phyloP scores from a whole-genome alignment of 2,888 invertebrate genomes.

The Lapara coniferarum region DNA sequence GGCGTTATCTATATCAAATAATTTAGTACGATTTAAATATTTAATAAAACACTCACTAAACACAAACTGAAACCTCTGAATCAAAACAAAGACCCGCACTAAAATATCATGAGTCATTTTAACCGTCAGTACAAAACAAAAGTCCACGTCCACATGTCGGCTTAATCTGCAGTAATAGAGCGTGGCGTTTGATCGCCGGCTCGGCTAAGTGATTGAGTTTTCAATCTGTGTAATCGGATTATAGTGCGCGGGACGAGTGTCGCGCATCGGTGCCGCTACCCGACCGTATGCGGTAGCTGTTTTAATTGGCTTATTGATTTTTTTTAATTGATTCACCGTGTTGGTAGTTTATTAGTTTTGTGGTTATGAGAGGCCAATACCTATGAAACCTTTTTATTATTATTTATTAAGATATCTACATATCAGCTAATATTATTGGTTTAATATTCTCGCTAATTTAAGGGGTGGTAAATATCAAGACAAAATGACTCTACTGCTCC shows the following conservation, averaged over 20 bases:
- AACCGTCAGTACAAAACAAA: slow-evolving; percentile 38
- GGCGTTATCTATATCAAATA: too few species aligned
- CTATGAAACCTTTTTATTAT: too few species aligned
- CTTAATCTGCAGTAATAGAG: slow-evolving; percentile 64
- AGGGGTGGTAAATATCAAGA: too few species aligned
- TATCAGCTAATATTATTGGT: too few species aligned
- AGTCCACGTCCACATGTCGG: slow-evolving; percentile 58
- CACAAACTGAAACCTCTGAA: neutral
- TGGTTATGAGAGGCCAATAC: too few species aligned
- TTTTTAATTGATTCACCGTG: neutral
- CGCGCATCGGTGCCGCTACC: slow-evolving; percentile 55
- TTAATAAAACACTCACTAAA: neutral
- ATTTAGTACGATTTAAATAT: too few species aligned
- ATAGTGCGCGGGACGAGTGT: slow-evolving; percentile 46
- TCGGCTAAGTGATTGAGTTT: slow-evolving; percentile 80
- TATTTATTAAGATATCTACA: too few species aligned
- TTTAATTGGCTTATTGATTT: slow-evolving; percentile 38
- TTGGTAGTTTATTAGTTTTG: too few species aligned
- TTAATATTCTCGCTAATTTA: too few species aligned
- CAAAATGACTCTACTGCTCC: too few species aligned
- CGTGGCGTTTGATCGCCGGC: slow-evolving; percentile 67
- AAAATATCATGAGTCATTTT: slow-evolving; percentile 23
- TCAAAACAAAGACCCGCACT: slow-evolving; percentile 6
- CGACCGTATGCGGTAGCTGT: slow-evolving; percentile 37
- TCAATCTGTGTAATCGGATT: slow-evolving; percentile 79